phyloP scores from a whole-genome alignment of 2,113 vertebrate species.

The Prunella himalayana region DNA sequence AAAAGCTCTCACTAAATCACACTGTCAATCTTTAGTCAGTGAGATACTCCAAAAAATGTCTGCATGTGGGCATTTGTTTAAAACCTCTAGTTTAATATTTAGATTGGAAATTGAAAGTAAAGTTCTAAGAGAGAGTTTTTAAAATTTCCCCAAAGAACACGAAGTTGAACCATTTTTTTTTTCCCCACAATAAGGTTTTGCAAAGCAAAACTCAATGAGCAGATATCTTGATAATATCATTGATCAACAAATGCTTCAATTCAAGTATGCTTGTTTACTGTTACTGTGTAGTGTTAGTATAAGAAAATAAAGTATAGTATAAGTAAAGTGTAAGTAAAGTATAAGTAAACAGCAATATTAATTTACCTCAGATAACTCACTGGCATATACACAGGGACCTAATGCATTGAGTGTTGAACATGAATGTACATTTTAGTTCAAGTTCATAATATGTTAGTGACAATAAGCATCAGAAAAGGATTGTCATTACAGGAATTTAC shows the following conservation, averaged over 20 bases:
- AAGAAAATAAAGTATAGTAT: no score
- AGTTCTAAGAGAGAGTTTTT: neutral
- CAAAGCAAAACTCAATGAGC: neutral
- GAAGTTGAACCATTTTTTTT: neutral
- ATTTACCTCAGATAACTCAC: neutral
- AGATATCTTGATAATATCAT: neutral
- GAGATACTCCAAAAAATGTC: neutral
- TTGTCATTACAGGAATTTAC: neutral
- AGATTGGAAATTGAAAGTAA: neutral
- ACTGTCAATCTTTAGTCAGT: neutral
- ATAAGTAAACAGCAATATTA: neutral
- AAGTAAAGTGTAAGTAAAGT: no score
- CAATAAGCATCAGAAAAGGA: neutral
- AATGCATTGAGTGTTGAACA: neutral
- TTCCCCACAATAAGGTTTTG: neutral
- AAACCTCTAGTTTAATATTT: neutral
- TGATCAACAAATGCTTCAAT: neutral
- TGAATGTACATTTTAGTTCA: neutral
- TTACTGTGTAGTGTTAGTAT: neutral
- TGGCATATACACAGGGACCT: neutral
- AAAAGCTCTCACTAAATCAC: neutral
- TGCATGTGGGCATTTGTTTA: neutral
- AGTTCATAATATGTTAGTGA: neutral
- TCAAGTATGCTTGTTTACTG: neutral
- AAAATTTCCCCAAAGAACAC: neutral